A percentile compares a stretch with the other conserved stretches of the same genome.
phyloP scores from a whole-genome alignment of 1,140 invertebrate genomes.

The Ladona fulva region DNA sequence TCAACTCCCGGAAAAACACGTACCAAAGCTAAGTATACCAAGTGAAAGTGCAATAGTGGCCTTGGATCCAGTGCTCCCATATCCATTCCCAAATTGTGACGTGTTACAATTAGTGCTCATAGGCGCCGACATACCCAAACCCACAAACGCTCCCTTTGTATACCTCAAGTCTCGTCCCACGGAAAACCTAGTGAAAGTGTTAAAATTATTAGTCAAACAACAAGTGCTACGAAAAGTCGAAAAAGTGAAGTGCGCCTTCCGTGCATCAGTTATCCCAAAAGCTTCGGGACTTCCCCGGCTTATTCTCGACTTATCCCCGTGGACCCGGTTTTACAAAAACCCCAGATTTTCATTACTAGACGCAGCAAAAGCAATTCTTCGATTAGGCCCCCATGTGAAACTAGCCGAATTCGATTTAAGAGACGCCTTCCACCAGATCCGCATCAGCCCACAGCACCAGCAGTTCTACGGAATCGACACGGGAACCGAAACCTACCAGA shows the following conservation, averaged over 20 bases:
- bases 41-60: no score
- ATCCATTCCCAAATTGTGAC: no score
- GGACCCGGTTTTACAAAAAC: not conserved
- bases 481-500: not conserved
- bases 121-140: no score
- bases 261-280: not conserved
- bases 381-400: not conserved
- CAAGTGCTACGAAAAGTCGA: no score
- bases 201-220: no score
- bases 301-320: not conserved
- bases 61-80: no score
- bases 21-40: no score
- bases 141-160: no score
- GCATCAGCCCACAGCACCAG: not conserved
- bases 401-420: not conserved
- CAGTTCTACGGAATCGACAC: not conserved
- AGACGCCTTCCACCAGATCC: not conserved
- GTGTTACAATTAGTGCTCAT: no score
- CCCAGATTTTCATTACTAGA: not conserved
- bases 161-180: no score
- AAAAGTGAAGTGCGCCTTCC: not conserved
- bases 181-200: no score
- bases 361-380: not conserved
- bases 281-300: not conserved
- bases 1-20: no score